phyloP scores from a whole-genome alignment of 2,113 vertebrate genomes.

The Hipposideros armiger region DNA sequence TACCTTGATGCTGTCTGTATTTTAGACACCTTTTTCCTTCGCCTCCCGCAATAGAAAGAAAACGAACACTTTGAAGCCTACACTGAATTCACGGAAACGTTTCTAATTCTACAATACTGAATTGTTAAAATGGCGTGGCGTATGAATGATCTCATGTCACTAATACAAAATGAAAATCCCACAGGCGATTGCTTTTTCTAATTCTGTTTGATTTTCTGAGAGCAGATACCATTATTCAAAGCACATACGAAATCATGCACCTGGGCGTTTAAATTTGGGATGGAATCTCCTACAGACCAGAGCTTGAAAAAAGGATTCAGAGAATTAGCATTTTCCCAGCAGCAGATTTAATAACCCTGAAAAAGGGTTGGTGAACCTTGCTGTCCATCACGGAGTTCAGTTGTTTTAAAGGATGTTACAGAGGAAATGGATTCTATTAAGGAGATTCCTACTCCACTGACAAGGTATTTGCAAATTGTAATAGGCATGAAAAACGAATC shows the following conservation, averaged over 20 bases:
- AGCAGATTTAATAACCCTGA: constrained; percentile 13
- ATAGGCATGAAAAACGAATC: constrained; percentile 43
- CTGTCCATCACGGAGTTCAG: not conserved
- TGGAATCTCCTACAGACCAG: not conserved
- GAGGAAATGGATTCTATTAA: constrained; percentile 61
- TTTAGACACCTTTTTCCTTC: not conserved
- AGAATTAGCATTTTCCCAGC: constrained; percentile 59
- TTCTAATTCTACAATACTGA: constrained; percentile 33
- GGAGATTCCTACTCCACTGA: not conserved
- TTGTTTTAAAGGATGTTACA: not conserved
- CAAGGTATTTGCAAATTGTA: constrained; percentile 38
- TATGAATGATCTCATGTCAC: constrained; percentile 40
- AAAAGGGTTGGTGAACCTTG: constrained; percentile 30
- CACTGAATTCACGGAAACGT: not conserved
- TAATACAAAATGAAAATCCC: constrained; percentile 77
- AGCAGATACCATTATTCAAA: constrained; percentile 64
- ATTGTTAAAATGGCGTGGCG: not conserved
- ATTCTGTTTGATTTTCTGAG: constrained; percentile 82
- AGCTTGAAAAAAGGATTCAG: constrained; percentile 44
- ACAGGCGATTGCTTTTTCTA: constrained; percentile 67
- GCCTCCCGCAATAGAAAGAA: not conserved
- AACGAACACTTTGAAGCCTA: not conserved
- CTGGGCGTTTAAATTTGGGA: constrained; percentile 68
- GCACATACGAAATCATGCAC: constrained; percentile 60
- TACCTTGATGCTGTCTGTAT: not conserved